Base-by-base conservation (phyloP, 2,888 invertebrate species). In the Hypena proboscidalis region DNA sequence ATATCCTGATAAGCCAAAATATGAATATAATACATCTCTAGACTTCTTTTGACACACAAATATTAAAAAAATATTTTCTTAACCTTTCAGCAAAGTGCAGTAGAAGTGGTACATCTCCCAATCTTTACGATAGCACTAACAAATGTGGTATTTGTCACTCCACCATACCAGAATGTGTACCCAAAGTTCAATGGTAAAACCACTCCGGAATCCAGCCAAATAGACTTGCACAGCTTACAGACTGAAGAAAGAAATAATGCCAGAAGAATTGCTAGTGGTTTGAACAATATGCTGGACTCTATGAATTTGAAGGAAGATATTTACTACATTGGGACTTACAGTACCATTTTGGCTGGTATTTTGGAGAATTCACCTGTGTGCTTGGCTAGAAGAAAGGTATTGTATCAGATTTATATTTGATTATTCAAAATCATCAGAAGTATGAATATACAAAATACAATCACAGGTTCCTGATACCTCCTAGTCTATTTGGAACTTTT, bases 241-340 rank as follows among this genome's bases (percentile, higher is more conserved):
- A 60, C 55, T 45, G 80, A 84, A 3, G 87, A 92, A 43, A 80
- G 90, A 29, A 78, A 85, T 2, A 74, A 77, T 47, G 80, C 91
- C 0, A 63, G 90, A 31, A 84, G 92, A 45, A 58, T 92, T 20
- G 91, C 92, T 0, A 86, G 89, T 56, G 82, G 91, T 8, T 60
- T 93, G 2, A 90, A 93, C 49, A 91, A 89, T 43, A 72, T 93
- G 70, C 67, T 94, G 47, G 90, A 93, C 17, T 90, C 92, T 8
- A 85, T 94, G 77, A 91, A 93, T 56, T 85, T 93, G 4, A 92
- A 90, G 47, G 94, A 95, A 60, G 95, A 95, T 67, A 83, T 94
- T 13, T 95, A 92, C 65, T 92, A 92, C 33, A 77, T 95, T 65
- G 95, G 95, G 2, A 84, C 90, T 15, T 92, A 92, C 29, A 94